Percentiles rank a stretch among this genome's conserved stretches.
Conservation (phyloP, 1,140 invertebrate genomes). For the Grapholita molesta region DNA sequence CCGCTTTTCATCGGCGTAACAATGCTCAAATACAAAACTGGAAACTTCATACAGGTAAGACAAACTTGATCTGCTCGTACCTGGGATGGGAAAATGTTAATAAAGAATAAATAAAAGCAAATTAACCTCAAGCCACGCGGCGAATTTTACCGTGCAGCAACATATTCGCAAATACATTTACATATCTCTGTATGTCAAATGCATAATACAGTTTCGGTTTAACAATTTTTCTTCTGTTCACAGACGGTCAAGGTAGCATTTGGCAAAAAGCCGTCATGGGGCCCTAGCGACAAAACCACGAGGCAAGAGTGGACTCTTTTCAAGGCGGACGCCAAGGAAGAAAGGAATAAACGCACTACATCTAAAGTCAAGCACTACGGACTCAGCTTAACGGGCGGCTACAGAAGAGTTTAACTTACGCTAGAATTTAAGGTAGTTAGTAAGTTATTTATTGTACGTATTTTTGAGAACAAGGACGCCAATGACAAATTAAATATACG, state of each 20-base stretch:
- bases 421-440: background rate
- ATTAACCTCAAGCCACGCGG: too few relatives aligned
- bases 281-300: slow-evolving; percentile 77
- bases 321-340: slow-evolving; percentile 63
- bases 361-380: slow-evolving; percentile 39
- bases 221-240: slow-evolving; percentile 31
- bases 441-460: slow-evolving; percentile 16
- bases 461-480: background rate
- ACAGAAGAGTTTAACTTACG: slow-evolving; percentile 21
- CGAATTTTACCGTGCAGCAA: too few relatives aligned
- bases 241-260: slow-evolving; percentile 77
- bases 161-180: too few relatives aligned
- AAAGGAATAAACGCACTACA: slow-evolving; percentile 26
- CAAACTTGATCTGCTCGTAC: too few relatives aligned
- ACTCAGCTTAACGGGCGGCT: slow-evolving; percentile 42
- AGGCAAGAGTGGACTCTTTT: slow-evolving; percentile 78
- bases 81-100: too few relatives aligned
- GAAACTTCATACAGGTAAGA: slow-evolving; percentile 37
- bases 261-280: slow-evolving; percentile 78
- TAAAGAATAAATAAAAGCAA: too few relatives aligned
- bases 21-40: slow-evolving; percentile 38
- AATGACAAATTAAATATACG: slow-evolving; percentile 13
- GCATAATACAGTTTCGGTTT: too few relatives aligned
- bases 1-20: slow-evolving; percentile 37
- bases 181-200: too few relatives aligned